Evolutionary conservation across 1,140 invertebrate genomes (phyloP).

Genomic region (Lepeophtheirus salmonis): DNA sequence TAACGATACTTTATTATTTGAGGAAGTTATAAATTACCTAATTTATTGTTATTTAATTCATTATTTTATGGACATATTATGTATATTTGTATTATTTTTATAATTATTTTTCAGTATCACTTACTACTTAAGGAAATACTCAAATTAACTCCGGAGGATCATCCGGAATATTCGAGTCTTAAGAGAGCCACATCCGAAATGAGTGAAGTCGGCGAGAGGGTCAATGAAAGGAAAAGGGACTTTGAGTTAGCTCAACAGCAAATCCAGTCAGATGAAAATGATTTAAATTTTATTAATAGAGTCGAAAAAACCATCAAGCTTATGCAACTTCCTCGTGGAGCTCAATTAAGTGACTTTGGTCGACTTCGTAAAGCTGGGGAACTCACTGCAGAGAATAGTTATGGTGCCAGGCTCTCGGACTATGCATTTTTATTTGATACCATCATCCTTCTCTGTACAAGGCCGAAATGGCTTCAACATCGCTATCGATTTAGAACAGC

Average conservation of each 20-base stretch:
- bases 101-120: background rate
- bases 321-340: background rate
- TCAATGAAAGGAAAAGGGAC: conserved; percentile 13
- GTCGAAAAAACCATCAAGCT: conserved; percentile 7
- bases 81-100: too few relatives aligned
- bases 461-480: conserved; percentile 12
- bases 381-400: background rate
- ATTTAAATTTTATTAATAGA: background rate
- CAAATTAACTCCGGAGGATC: conserved; percentile 1
- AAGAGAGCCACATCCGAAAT: background rate
- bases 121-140: conserved; percentile 5
- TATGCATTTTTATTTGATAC: conserved; percentile 16
- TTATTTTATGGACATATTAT: too few relatives aligned
- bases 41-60: too few relatives aligned
- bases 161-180: conserved; percentile 3
- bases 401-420: background rate
- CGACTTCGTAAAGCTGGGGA: conserved; percentile 8
- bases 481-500: conserved; percentile 9
- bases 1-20: too few relatives aligned
- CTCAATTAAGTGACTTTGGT: conserved; percentile 1
- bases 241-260: conserved; percentile 1
- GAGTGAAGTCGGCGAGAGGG: background rate
- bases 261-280: conserved; percentile 4
- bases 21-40: too few relatives aligned
- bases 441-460: conserved; percentile 11